Evolutionary conservation across 2,113 vertebrate genomes (phyloP).

Genomic region (Copsychus sechellarum): DNA sequence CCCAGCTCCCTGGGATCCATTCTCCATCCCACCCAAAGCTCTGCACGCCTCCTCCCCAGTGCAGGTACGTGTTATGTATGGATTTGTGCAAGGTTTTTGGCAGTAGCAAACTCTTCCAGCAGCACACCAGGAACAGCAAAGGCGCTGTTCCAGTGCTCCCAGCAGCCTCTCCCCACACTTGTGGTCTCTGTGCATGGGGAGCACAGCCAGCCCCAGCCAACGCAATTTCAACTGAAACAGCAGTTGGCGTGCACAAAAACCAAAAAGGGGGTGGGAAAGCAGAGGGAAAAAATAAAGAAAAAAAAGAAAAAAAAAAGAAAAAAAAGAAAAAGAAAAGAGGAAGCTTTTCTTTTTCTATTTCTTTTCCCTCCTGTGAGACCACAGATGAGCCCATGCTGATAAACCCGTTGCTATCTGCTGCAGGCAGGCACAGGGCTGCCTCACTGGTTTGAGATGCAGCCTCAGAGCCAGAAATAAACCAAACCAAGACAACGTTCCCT

Average conservation of each 20-base stretch:
- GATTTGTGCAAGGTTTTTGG: neutral
- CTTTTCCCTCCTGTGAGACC: neutral
- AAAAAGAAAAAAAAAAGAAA: neutral
- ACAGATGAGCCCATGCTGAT: conserved; percentile 1
- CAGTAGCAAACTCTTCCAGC: neutral
- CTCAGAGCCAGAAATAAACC: neutral
- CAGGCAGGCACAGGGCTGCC: neutral
- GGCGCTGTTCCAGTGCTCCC: neutral
- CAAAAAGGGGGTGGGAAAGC: neutral
- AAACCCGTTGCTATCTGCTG: conserved; percentile 18
- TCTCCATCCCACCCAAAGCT: rapidly evolving
- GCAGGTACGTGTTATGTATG: rapidly evolving
- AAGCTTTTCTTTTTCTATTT: neutral
- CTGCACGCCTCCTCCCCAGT: rapidly evolving
- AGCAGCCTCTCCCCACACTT: neutral
- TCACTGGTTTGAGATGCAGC: neutral
- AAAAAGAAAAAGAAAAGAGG: neutral
- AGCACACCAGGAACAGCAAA: neutral
- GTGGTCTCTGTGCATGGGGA: neutral
- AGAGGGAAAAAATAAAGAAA: rapidly evolving
- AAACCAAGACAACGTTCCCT: neutral
- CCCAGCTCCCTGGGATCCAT: rapidly evolving
- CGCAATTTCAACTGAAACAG: neutral
- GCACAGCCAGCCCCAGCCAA: neutral
- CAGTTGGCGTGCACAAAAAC: neutral